Evolutionary conservation across 2,888 invertebrate genomes (phyloP).

Genomic region (Minunthozetes semirufus): DNA sequence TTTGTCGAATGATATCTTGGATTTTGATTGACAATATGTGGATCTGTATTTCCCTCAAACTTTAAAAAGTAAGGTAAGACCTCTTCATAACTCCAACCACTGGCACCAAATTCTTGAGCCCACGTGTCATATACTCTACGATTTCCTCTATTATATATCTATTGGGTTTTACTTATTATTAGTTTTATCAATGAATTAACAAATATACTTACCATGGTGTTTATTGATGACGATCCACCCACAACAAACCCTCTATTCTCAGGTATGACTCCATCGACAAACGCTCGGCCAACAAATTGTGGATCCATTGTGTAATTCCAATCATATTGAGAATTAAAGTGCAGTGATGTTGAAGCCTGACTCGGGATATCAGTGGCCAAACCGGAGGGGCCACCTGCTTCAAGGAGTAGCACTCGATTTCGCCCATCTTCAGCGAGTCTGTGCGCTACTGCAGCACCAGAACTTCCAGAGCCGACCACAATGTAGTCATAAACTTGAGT

Average conservation of each 20-base stretch:
- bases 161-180: too few relatives aligned
- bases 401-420: too few relatives aligned
- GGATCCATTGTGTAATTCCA: conserved; percentile 91
- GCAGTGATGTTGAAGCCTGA: conserved; percentile 33
- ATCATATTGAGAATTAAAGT: conserved; percentile 51
- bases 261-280: conserved; percentile 31
- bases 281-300: conserved; percentile 49
- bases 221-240: conserved; percentile 77
- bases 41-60: neutral
- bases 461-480: neutral
- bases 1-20: too few relatives aligned
- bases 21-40: neutral
- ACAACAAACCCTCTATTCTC: conserved; percentile 86
- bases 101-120: conserved; percentile 67
- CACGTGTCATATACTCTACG: conserved; percentile 75
- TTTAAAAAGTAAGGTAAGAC: neutral
- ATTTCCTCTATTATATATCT: conserved; percentile 64
- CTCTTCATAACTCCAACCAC: conserved; percentile 44
- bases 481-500: neutral
- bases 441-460: neutral
- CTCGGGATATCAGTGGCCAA: conserved; percentile 42
- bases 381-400: conserved; percentile 39
- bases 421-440: neutral
- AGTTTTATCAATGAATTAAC: too few relatives aligned
- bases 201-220: conserved; percentile 83